phyloP scores from a whole-genome alignment of 1,140 invertebrate genomes.

The Pantala flavescens region DNA sequence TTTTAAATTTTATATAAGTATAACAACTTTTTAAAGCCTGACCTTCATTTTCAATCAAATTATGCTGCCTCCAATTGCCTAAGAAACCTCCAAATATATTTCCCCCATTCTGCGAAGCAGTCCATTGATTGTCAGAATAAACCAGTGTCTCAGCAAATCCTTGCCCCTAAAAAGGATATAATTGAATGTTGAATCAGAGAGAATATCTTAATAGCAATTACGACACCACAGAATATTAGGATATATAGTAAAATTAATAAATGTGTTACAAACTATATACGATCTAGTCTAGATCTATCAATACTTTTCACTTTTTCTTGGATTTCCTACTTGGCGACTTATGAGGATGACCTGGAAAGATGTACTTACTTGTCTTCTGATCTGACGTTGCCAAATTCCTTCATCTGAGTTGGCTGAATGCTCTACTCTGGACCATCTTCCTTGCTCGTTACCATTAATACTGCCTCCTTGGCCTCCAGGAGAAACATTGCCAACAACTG shows the following conservation, averaged over 20 bases:
- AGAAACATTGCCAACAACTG: background rate
- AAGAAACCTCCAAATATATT: background rate
- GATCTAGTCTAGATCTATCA: too few relatives aligned
- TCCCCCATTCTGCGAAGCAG: background rate
- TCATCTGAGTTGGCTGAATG: background rate
- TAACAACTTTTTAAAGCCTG: background rate
- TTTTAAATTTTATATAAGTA: too few relatives aligned
- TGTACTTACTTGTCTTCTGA: background rate
- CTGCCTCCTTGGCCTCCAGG: background rate
- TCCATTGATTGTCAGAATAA: constrained; percentile 22
- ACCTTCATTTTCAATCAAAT: background rate
- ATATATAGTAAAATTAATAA: too few relatives aligned
- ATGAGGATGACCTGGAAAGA: too few relatives aligned
- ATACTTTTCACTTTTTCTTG: too few relatives aligned
- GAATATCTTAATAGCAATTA: too few relatives aligned
- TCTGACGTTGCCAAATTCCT: background rate
- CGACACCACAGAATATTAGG: too few relatives aligned
- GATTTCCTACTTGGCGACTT: too few relatives aligned
- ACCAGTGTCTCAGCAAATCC: constrained; percentile 26
- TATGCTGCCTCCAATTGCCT: background rate
- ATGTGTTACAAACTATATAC: too few relatives aligned
- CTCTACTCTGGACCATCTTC: background rate
- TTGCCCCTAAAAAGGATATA: constrained; percentile 23
- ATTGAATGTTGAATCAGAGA: too few relatives aligned
- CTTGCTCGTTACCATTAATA: background rate